A percentile compares a stretch with the other conserved stretches of the same genome.
Conservation (phyloP, 2,888 invertebrate species). For the Rhagonycha lutea region DNA sequence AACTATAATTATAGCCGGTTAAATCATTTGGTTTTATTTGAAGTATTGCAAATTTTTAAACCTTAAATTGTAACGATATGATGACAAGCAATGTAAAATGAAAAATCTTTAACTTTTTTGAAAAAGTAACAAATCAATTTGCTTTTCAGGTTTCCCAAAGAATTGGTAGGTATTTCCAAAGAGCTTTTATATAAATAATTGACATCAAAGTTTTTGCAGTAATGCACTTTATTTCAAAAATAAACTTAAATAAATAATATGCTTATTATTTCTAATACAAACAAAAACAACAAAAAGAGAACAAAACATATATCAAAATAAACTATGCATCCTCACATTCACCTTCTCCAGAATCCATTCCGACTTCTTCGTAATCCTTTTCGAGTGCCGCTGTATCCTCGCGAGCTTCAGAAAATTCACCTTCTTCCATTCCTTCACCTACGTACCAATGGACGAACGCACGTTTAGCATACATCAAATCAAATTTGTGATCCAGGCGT, state of each 20-base stretch:
- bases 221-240: not conserved
- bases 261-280: not conserved
- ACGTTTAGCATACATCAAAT: constrained; percentile 70
- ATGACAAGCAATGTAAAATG: no score
- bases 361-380: constrained; percentile 73
- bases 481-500: constrained; percentile 69
- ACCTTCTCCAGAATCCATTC: constrained; percentile 63
- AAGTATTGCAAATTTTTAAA: no score
- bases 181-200: no score
- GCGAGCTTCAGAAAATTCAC: constrained; percentile 77
- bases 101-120: no score
- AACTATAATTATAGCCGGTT: no score
- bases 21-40: no score
- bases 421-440: constrained; percentile 80
- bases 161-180: no score
- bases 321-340: constrained; percentile 52
- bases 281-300: not conserved
- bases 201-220: no score
- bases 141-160: no score
- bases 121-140: no score
- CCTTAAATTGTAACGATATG: no score
- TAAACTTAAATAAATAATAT: not conserved
- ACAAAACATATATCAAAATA: no score
- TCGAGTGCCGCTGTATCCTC: constrained; percentile 74
- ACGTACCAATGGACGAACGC: constrained; percentile 79